Evolutionary conservation across 2,888 invertebrate genomes (phyloP).

Genomic region (Dicycla oo): DNA sequence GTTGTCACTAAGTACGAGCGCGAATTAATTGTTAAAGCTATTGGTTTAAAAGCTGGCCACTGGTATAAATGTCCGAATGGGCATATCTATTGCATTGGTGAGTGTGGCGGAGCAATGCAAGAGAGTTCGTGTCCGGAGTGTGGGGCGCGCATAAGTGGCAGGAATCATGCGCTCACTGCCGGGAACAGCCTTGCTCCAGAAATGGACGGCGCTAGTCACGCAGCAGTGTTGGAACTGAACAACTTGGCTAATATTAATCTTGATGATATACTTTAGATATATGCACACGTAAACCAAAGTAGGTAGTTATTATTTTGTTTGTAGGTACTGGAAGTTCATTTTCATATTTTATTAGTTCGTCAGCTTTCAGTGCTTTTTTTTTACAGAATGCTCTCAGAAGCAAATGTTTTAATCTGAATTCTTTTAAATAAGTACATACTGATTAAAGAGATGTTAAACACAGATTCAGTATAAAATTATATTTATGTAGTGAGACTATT

Average conservation of each 20-base stretch:
- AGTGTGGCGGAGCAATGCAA: slow-evolving; percentile 92
- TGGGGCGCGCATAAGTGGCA: slow-evolving; percentile 89
- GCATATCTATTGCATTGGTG: slow-evolving; percentile 92
- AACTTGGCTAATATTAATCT: slow-evolving; percentile 77
- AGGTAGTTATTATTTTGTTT: neutral
- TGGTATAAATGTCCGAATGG: slow-evolving; percentile 94
- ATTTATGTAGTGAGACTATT: neutral
- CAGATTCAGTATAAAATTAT: too few relatives aligned
- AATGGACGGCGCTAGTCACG: slow-evolving; percentile 87
- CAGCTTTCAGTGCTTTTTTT: too few relatives aligned
- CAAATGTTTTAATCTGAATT: too few relatives aligned
- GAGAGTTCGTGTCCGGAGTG: slow-evolving; percentile 90
- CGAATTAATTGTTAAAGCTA: slow-evolving; percentile 89
- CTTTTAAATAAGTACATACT: too few relatives aligned
- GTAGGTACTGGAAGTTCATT: neutral
- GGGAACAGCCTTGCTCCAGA: slow-evolving; percentile 87
- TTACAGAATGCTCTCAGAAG: too few relatives aligned
- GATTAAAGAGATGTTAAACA: too few relatives aligned
- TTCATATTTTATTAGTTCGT: neutral
- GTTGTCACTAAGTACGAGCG: slow-evolving; percentile 81
- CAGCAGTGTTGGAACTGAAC: slow-evolving; percentile 88
- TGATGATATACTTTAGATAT: slow-evolving; percentile 14
- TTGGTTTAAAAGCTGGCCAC: slow-evolving; percentile 90
- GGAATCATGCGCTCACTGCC: slow-evolving; percentile 82
- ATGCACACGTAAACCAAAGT: neutral